phyloP scores from a whole-genome alignment of 2,797 vertebrate genomes.

The Notolepis coatsorum region DNA sequence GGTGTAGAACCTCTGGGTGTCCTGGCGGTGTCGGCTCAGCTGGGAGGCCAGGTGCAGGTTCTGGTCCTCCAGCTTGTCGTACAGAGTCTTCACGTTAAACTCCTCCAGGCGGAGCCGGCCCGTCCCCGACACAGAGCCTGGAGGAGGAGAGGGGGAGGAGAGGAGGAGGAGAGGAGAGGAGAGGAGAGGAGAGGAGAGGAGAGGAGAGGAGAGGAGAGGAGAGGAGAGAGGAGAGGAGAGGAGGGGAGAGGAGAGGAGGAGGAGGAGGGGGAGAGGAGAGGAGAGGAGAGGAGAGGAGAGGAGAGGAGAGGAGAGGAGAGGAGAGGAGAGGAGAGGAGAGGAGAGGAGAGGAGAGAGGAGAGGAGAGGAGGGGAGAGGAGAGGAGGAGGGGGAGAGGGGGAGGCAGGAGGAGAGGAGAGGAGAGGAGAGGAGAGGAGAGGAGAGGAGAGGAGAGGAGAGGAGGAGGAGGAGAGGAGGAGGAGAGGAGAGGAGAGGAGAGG shows the following conservation, averaged over 20 bases:
- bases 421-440: not conserved
- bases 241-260: not conserved
- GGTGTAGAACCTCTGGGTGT: conserved; percentile 86
- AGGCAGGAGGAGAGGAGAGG: too few species aligned
- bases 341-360: not conserved
- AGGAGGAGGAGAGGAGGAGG: too few species aligned
- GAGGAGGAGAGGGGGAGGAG: conserved; percentile 12
- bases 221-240: not conserved
- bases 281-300: not conserved
- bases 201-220: not conserved
- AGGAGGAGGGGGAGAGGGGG: too few species aligned
- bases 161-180: not conserved
- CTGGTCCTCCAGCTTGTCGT: conserved; percentile 95
- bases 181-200: not conserved
- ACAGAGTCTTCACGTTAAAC: conserved; percentile 91
- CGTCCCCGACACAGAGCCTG: conserved; percentile 59
- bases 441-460: not conserved
- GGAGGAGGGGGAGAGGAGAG: not conserved
- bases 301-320: not conserved
- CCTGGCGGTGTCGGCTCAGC: conserved; percentile 87
- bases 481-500: not conserved
- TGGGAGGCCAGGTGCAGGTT: conserved; percentile 90
- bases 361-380: not conserved
- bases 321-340: not conserved
- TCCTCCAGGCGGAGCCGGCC: conserved; percentile 83